Conservation (phyloP, 1,140 invertebrate genomes). For the Drosophila nigrodunni region DNA sequence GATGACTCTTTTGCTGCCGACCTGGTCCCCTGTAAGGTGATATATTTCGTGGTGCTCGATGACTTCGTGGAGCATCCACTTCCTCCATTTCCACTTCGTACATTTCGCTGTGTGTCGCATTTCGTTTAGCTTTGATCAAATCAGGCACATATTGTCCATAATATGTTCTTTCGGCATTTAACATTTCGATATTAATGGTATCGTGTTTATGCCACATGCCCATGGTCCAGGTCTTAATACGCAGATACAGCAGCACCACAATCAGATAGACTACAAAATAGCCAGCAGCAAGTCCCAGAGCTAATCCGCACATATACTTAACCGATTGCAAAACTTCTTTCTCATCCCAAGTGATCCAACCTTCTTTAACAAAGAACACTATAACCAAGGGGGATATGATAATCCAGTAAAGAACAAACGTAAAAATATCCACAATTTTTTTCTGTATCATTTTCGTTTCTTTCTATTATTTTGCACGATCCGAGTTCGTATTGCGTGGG, state of each 20-base stretch:
- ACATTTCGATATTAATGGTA: neutral
- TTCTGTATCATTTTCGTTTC: slow-evolving; percentile 27
- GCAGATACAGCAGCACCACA: slow-evolving; percentile 9
- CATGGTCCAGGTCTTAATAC: neutral
- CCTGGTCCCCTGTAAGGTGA: neutral
- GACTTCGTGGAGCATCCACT: slow-evolving; percentile 1
- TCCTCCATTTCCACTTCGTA: neutral
- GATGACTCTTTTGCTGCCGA: neutral
- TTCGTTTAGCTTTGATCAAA: neutral
- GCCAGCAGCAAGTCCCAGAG: slow-evolving; percentile 1
- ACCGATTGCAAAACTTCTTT: neutral
- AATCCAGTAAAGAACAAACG: slow-evolving; percentile 19
- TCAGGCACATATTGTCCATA: neutral
- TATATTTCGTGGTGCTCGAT: neutral
- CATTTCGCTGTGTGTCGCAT: neutral
- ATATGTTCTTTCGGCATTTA: neutral
- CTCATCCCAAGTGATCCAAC: slow-evolving; percentile 13
- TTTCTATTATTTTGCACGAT: neutral
- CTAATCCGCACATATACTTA: neutral
- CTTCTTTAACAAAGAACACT: neutral
- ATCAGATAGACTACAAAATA: slow-evolving; percentile 23
- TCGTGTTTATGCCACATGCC: neutral
- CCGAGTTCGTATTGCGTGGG: neutral
- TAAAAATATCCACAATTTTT: slow-evolving; percentile 27
- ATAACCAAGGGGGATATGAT: neutral